Evolutionary conservation across 37 sponge, comb jelly and placozoan genomes (phyloP).

Genomic region (Bolinopsis microptera): DNA sequence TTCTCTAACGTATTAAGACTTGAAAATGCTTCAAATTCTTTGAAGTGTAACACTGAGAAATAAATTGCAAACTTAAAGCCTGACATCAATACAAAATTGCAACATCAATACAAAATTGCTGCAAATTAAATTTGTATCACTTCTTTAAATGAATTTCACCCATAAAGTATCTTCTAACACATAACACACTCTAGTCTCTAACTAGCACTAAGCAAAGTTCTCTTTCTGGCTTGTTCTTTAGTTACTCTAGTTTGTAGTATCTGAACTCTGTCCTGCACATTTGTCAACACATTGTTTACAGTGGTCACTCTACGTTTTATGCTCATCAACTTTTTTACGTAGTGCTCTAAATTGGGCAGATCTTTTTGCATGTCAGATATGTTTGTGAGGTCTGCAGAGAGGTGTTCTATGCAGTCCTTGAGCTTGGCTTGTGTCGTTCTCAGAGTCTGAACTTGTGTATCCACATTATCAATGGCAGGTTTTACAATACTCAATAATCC

Average conservation of each 20-base stretch:
- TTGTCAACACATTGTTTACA: constrained; percentile 62
- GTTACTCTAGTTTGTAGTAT: constrained; percentile 8
- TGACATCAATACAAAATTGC: too few species aligned
- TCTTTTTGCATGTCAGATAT: constrained; percentile 55
- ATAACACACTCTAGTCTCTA: too few species aligned
- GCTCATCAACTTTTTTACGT: constrained; percentile 44
- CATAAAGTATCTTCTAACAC: too few species aligned
- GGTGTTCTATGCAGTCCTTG: not conserved
- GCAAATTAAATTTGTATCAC: too few species aligned
- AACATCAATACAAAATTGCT: too few species aligned
- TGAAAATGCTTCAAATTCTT: too few species aligned
- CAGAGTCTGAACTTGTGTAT: constrained; percentile 40
- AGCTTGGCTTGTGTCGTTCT: constrained; percentile 2
- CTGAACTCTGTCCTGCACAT: constrained; percentile 60
- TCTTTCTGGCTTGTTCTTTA: constrained; percentile 29
- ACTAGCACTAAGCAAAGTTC: constrained; percentile 32
- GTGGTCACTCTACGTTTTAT: constrained; percentile 48
- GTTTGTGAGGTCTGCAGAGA: not conserved
- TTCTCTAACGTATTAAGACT: too few species aligned
- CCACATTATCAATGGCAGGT: constrained; percentile 28
- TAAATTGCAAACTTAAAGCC: too few species aligned
- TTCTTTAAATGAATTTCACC: too few species aligned
- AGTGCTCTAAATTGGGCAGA: constrained; percentile 51
- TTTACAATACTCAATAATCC: constrained; percentile 5
- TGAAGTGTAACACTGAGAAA: too few species aligned